A percentile compares a stretch with the other conserved stretches of the same genome.
These are phyloP conservation scores for Chlorodrepanis virens DNA, from an alignment of 2,113 vertebrate genomes.

Conservation along the genomic window DNA sequence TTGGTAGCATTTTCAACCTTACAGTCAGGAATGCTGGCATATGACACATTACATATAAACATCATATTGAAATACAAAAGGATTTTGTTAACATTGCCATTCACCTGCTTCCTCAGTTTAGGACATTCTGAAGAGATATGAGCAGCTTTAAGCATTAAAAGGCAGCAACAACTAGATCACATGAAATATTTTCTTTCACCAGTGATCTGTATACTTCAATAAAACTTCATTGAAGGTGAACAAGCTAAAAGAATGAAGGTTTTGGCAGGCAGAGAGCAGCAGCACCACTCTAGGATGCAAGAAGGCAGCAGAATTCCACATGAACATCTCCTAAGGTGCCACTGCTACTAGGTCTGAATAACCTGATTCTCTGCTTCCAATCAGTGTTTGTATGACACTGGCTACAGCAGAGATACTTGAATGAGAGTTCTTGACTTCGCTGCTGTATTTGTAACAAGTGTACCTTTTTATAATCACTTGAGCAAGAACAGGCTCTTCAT, in stretches of 20 bases:
- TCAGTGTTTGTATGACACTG: background rate
- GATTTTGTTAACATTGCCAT: background rate
- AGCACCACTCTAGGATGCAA: background rate
- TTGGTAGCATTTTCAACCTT: background rate
- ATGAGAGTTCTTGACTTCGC: background rate
- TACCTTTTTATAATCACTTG: conserved; percentile 78
- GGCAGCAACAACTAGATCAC: background rate
- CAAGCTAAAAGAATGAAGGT: background rate
- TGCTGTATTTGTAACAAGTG: background rate
- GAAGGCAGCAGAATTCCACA: background rate
- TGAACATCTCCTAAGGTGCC: rapidly evolving
- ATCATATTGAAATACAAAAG: background rate
- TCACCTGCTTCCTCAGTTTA: background rate
- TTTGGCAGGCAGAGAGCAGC: background rate
- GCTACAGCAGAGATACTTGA: background rate
- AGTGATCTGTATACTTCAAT: background rate
- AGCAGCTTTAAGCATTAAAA: background rate
- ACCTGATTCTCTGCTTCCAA: background rate
- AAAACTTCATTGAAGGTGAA: background rate
- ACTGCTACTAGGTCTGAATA: background rate
- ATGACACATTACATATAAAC: background rate
- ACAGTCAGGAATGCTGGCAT: background rate
- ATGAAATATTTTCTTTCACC: background rate
- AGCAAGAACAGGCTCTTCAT: conserved; percentile 59
- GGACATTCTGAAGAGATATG: background rate